Percentiles rank a stretch among this genome's conserved stretches.
phyloP scores from a whole-genome alignment of 1,140 invertebrate species.

The Ectropis grisescens region DNA sequence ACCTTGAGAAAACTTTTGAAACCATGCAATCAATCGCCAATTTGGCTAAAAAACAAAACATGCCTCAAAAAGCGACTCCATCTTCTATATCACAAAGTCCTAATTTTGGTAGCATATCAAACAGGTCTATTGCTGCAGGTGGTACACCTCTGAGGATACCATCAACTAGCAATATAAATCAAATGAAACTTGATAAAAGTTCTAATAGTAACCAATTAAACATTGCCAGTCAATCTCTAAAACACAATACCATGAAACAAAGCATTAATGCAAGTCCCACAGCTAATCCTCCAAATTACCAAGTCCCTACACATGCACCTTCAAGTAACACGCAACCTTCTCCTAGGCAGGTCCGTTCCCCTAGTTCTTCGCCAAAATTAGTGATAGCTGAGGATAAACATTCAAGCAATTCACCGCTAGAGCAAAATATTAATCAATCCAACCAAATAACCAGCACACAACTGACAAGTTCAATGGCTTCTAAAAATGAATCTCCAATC shows the following conservation, averaged over 20 bases:
- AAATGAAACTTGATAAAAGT: constrained; percentile 45
- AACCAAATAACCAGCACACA: constrained; percentile 56
- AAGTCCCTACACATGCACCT: constrained; percentile 27
- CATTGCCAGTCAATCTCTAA: constrained; percentile 29
- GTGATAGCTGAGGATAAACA: constrained; percentile 67
- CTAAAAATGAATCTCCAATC: constrained; percentile 42
- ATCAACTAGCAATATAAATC: constrained; percentile 30
- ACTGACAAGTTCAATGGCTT: constrained; percentile 25
- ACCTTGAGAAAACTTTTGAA: constrained; percentile 53
- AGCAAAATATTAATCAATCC: constrained; percentile 45
- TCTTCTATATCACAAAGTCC: constrained; percentile 29
- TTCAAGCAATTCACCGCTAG: constrained; percentile 25
- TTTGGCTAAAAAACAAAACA: constrained; percentile 62
- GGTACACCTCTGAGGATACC: constrained; percentile 40
- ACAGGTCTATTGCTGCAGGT: constrained; percentile 26
- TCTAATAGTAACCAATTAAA: constrained; percentile 16
- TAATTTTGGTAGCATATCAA: constrained; percentile 33
- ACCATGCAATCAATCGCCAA: constrained; percentile 68
- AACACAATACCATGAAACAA: constrained; percentile 29
- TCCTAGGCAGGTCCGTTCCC: constrained; percentile 62
- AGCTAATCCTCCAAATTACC: constrained; percentile 31
- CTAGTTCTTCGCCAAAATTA: constrained; percentile 66
- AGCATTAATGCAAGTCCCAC: constrained; percentile 18
- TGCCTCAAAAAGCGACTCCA: constrained; percentile 38
- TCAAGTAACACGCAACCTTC: constrained; percentile 35